Base-by-base conservation (phyloP, 64 coral and sea anemone genomes). In the Pachyseris speciosa region DNA sequence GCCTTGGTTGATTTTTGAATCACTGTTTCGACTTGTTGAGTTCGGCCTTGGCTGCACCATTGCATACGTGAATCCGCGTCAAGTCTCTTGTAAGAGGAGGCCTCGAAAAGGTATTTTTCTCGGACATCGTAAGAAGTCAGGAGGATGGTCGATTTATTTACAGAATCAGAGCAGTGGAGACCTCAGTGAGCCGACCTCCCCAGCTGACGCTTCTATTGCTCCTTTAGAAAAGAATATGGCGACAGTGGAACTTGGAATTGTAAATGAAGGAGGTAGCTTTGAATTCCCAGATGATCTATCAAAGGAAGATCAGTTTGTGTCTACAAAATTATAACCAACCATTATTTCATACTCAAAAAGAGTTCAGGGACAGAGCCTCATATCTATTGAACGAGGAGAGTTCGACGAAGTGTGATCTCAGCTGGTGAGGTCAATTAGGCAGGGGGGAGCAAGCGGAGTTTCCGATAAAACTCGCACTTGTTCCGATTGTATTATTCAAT, bases 51-150 rank as follows among this genome's bases (percentile, higher is more conserved):
- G 77, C 2, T 88, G 90, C 9, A 96, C 94, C 3, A 89, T 96
- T 85, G 86, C 84, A 19, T 96, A 96, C 33, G 94, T 96, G 2
- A 88, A 91, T 36, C 91, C 90, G 9, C 55, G 91, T 38, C 94
- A 96, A 42, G 67, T 64, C 38, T 10, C 57, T 29, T 48, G 51
- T 19, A 75, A 45, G 20, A 88, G 44, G 6, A 63, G 39, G 39
- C 27, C 49, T 1, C 16, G 50, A 55, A 38, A 33, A 16, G 34
- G 20, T 0, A 34, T 59, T 31, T 59, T 37, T 32, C 51, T 52
- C 17, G 59, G 12, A 34, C 45, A 32, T 11, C 26, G 17, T 8
- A 60, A 80, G 76, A 15, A 30, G 24, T 45, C 11, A 37, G 51
- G 48, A 59, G 76, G 50, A 30, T 57, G 48, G 50, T 39, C 76